Conservation (phyloP, 2,113 vertebrate genomes). For the Notothenia rossii region DNA sequence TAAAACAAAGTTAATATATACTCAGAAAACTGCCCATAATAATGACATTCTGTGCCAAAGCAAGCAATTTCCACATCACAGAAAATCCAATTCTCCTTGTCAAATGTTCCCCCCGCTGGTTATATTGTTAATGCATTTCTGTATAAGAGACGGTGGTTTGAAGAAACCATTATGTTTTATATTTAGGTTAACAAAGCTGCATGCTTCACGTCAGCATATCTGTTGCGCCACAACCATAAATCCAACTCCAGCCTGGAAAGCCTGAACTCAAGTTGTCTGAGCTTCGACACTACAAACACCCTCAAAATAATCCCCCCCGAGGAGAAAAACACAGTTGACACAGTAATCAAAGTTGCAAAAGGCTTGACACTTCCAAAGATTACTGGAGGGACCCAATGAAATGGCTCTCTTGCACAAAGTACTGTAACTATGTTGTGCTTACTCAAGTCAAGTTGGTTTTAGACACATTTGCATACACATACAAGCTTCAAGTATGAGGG, state of each 20-base stretch:
- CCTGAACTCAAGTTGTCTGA: slow-evolving; percentile 16
- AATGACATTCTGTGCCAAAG: not conserved
- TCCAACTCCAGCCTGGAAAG: slow-evolving; percentile 4
- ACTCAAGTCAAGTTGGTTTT: slow-evolving; percentile 9
- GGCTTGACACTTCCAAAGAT: slow-evolving; percentile 18
- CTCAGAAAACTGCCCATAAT: no score
- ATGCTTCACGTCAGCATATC: slow-evolving; percentile 20
- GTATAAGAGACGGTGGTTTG: not conserved
- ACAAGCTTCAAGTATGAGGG: not conserved
- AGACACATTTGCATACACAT: not conserved
- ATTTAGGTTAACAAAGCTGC: slow-evolving; percentile 13
- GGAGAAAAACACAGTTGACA: slow-evolving; percentile 31
- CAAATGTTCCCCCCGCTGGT: not conserved
- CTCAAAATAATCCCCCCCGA: slow-evolving; percentile 21
- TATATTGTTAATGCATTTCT: not conserved
- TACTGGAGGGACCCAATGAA: slow-evolving; percentile 5
- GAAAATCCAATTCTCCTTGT: not conserved
- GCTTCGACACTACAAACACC: slow-evolving; percentile 19
- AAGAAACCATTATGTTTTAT: not conserved
- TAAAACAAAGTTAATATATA: not conserved
- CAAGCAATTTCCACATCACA: not conserved
- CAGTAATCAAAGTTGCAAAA: slow-evolving; percentile 21
- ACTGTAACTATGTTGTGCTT: slow-evolving; percentile 5
- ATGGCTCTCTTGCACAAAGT: not conserved
- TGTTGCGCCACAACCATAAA: slow-evolving; percentile 6